A percentile compares a stretch with the other conserved stretches of the same genome.
These are phyloP conservation scores for Vesta saturnalis DNA, from an alignment of 2,888 invertebrate species.

Conservation along the genomic window DNA sequence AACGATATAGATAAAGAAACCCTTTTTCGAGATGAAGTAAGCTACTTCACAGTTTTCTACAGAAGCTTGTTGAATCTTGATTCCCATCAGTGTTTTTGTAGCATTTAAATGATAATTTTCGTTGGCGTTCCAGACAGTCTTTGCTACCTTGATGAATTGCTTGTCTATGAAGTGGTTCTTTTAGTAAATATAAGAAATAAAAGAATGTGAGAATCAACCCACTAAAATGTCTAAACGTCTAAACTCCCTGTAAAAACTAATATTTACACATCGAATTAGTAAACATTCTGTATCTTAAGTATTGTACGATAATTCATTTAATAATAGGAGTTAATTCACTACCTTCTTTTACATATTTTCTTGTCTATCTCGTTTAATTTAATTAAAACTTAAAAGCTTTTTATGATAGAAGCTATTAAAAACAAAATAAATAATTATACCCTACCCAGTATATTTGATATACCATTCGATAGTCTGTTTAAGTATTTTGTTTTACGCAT, in stretches of 20 bases:
- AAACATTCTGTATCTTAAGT: constrained; percentile 6
- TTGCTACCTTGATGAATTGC: constrained; percentile 41
- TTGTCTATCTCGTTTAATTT: neutral
- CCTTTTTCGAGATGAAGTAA: constrained; percentile 17
- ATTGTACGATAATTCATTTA: no score
- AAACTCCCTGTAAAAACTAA: neutral
- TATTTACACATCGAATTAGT: constrained; percentile 9
- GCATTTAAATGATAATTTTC: constrained; percentile 56
- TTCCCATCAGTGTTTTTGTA: constrained; percentile 52
- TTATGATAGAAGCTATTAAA: neutral
- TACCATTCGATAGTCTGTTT: no score
- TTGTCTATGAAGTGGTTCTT: constrained; percentile 38
- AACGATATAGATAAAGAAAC: constrained; percentile 22
- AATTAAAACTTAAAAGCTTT: neutral
- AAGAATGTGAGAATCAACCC: constrained; percentile 10
- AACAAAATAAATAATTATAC: no score
- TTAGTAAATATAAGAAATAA: constrained; percentile 16
- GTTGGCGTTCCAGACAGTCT: constrained; percentile 46
- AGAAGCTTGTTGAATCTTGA: constrained; percentile 48
- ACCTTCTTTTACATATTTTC: neutral
- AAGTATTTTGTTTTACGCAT: no score
- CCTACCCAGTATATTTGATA: no score
- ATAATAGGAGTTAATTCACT: constrained; percentile 1
- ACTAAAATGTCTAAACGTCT: neutral
- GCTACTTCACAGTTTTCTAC: constrained; percentile 26